Conservation (phyloP, 2,113 vertebrate species). For the Merops nubicus region DNA sequence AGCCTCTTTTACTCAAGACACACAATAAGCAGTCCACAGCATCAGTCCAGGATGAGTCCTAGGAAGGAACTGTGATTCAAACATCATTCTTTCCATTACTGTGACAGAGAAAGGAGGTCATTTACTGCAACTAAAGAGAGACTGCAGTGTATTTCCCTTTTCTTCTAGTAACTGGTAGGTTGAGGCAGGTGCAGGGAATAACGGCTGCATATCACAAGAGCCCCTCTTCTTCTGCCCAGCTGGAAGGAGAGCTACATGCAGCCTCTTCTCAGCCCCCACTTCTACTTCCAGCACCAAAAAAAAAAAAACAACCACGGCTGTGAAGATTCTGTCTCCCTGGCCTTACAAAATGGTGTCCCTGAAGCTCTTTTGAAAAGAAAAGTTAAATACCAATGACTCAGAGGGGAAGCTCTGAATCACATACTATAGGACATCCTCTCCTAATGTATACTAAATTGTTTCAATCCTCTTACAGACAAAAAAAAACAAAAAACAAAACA, state of each 20-base stretch:
- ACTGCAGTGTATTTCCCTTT: not conserved
- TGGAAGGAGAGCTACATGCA: not conserved
- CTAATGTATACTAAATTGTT: not conserved
- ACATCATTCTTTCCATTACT: not conserved
- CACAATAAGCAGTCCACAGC: not conserved
- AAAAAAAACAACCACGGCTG: too few species aligned
- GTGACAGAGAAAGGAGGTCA: not conserved
- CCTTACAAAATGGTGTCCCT: not conserved
- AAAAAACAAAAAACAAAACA: not conserved
- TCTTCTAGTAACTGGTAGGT: not conserved
- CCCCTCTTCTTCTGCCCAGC: constrained; percentile 5
- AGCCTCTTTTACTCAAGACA: not conserved
- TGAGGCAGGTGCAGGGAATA: not conserved
- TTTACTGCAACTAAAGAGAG: constrained; percentile 23
- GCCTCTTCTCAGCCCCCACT: not conserved
- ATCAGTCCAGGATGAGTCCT: not conserved
- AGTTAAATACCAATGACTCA: not conserved
- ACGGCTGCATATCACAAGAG: not conserved
- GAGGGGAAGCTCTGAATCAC: not conserved
- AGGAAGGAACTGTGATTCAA: not conserved
- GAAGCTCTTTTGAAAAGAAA: not conserved
- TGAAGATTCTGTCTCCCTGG: not conserved
- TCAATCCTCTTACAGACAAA: not conserved
- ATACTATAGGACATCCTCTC: not conserved
- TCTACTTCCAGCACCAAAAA: not conserved